phyloP scores from a whole-genome alignment of 2,113 vertebrate species.

The Catagonus wagneri region DNA sequence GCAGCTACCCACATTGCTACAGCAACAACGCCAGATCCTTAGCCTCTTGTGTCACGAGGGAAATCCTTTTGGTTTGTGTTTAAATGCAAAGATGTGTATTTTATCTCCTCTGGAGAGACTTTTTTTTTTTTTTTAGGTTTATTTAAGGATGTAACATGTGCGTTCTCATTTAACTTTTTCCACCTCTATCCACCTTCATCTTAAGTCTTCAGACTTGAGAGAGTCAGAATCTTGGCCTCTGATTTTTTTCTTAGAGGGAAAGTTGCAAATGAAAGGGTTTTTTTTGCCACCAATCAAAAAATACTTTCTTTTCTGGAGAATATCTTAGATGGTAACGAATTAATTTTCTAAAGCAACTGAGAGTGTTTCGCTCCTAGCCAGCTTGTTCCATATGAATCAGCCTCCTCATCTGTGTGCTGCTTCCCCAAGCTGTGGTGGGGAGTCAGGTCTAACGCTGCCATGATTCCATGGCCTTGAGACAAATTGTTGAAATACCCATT shows the following conservation, averaged over 20 bases:
- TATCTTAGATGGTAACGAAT: background rate
- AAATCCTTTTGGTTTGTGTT: background rate
- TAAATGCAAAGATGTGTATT: background rate
- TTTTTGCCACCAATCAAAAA: background rate
- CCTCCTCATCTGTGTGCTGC: background rate
- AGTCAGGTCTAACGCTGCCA: background rate
- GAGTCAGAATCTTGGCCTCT: background rate
- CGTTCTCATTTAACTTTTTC: background rate
- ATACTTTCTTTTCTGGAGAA: background rate
- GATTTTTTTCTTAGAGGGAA: background rate
- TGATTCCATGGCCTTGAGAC: fast-evolving
- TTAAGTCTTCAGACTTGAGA: background rate
- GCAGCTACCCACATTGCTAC: no score
- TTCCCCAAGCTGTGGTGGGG: background rate
- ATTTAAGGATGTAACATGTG: background rate
- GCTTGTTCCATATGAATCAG: background rate
- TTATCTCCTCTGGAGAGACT: background rate
- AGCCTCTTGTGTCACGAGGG: no score
- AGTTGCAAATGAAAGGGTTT: background rate
- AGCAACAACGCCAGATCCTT: no score
- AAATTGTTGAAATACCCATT: background rate
- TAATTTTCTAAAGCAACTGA: slow-evolving; percentile 35
- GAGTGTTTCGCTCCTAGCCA: background rate
- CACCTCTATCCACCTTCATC: background rate
- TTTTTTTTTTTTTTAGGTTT: background rate